phyloP scores from a whole-genome alignment of 1,140 invertebrate species.

The Cotesia vestalis region DNA sequence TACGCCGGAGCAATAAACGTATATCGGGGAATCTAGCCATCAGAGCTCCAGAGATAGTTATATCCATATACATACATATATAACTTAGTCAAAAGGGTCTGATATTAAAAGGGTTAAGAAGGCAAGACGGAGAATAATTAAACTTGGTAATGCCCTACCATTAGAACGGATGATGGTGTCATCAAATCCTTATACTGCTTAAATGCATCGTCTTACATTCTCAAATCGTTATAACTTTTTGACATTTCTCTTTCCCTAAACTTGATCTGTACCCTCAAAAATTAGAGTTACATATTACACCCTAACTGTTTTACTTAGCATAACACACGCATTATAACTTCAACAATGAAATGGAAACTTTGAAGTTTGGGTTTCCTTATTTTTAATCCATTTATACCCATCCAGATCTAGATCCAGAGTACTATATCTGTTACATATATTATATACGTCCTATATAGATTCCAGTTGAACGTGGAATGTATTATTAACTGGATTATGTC shows the following conservation, averaged over 20 bases:
- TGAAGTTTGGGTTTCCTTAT: no score
- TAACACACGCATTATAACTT: no score
- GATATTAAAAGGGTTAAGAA: constrained; percentile 38
- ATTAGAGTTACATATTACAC: no score
- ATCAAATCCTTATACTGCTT: constrained; percentile 42
- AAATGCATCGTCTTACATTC: constrained; percentile 24
- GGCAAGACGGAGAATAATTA: constrained; percentile 47
- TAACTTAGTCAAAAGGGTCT: constrained; percentile 5
- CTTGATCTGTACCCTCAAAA: no score
- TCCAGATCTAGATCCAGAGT: no score
- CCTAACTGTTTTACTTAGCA: no score
- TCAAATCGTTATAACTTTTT: constrained; percentile 30
- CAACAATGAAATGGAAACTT: no score
- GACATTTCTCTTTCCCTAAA: no score
- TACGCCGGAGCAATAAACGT: no score
- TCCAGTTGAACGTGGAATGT: constrained; percentile 1
- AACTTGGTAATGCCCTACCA: constrained; percentile 51
- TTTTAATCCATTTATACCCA: no score
- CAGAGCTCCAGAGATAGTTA: neutral
- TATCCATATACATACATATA: constrained; percentile 1
- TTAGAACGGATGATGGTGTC: constrained; percentile 54
- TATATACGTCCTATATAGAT: constrained; percentile 28
- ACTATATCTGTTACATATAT: no score
- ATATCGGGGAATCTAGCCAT: neutral
- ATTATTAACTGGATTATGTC: constrained; percentile 18